Evolutionary conservation across 2,113 vertebrate genomes (phyloP).

Genomic region (Australoheros scitulus): DNA sequence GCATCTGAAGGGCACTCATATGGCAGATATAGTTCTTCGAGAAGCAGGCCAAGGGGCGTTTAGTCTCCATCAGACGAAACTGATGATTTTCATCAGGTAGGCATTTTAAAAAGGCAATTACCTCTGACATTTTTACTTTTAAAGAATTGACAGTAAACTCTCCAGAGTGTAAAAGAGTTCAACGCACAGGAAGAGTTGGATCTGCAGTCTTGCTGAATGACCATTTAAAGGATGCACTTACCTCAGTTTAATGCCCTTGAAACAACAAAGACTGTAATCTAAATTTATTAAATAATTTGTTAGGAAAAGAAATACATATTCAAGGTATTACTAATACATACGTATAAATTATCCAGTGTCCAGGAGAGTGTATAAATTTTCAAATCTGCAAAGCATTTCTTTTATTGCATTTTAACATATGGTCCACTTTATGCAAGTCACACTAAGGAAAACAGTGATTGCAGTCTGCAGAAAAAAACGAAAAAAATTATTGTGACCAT

Average conservation of each 20-base stretch:
- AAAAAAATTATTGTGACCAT: background rate
- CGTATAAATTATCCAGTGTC: too few relatives aligned
- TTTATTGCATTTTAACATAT: background rate
- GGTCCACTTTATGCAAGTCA: background rate
- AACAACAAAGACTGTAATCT: background rate
- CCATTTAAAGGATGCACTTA: background rate
- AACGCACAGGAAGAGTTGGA: background rate
- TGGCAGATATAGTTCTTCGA: background rate
- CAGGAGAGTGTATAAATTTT: too few relatives aligned
- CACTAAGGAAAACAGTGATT: background rate
- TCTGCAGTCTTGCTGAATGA: background rate
- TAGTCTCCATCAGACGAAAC: slow-evolving; percentile 8
- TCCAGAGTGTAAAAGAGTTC: background rate
- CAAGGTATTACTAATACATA: too few relatives aligned
- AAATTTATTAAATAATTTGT: background rate
- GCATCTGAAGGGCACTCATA: slow-evolving; percentile 26
- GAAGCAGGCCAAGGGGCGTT: background rate
- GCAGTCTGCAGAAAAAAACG: background rate
- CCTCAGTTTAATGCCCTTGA: background rate
- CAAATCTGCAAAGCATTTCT: background rate
- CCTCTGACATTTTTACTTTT: slow-evolving; percentile 42
- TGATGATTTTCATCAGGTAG: slow-evolving; percentile 45
- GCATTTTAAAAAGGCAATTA: slow-evolving; percentile 48
- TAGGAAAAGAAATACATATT: background rate
- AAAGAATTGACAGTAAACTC: slow-evolving; percentile 1